Evolutionary conservation across 1,140 invertebrate genomes (phyloP).

Genomic region (Metaphire vulgaris): DNA sequence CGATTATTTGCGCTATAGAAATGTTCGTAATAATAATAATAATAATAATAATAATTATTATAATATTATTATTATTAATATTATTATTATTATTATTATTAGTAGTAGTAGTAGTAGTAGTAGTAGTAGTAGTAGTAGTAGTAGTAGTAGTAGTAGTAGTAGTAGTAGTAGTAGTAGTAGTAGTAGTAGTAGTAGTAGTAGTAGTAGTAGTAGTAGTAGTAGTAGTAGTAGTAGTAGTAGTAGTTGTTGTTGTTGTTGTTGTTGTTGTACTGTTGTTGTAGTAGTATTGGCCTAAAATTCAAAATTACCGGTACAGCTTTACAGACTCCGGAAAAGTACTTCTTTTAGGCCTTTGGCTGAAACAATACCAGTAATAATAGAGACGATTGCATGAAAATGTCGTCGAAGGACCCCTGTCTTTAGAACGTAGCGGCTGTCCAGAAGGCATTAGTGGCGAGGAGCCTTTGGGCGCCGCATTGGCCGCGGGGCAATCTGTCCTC

Average conservation of each 20-base stretch:
- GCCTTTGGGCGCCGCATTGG: too few species aligned
- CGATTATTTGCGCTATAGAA: too few species aligned
- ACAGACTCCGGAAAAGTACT: too few species aligned
- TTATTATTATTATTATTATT: background rate
- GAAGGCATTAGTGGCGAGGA: too few species aligned
- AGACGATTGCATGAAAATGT: too few species aligned
- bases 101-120: constrained; percentile 2
- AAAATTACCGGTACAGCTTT: too few species aligned
- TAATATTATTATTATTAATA: background rate
- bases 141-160: constrained; percentile 2
- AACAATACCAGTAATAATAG: too few species aligned
- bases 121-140: constrained; percentile 3
- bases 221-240: background rate
- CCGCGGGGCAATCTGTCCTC: too few species aligned
- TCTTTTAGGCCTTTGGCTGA: too few species aligned
- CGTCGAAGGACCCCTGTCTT: too few species aligned
- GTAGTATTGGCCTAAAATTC: background rate
- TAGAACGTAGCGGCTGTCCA: too few species aligned
- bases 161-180: constrained; percentile 2
- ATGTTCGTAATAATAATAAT: background rate
- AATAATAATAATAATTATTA: background rate
- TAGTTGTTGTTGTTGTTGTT: background rate
- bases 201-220: background rate
- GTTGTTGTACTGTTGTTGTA: background rate
- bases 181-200: constrained; percentile 3